These are phyloP conservation scores for Chaenodraco wilsoni DNA, from an alignment of 2,797 vertebrate species.

Conservation along the genomic window DNA sequence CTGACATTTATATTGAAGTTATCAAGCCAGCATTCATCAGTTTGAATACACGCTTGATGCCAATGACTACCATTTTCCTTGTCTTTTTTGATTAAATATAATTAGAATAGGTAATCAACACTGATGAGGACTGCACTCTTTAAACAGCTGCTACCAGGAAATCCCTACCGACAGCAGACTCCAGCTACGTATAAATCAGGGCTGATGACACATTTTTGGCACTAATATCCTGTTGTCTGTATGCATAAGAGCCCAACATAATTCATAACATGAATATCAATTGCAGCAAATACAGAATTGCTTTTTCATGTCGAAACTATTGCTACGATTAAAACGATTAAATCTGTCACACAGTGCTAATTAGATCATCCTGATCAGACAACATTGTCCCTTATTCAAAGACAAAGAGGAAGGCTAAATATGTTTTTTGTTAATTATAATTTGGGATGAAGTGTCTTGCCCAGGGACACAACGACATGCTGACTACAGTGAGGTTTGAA, in stretches of 20 bases:
- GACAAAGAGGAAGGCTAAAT: neutral
- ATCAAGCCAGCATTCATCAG: slow-evolving; percentile 4
- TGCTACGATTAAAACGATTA: no score
- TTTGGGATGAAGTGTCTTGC: no score
- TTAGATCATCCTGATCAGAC: slow-evolving; percentile 7
- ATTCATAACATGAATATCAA: slow-evolving; percentile 6
- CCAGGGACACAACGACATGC: no score
- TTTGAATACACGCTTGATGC: slow-evolving; percentile 16
- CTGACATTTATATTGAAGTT: slow-evolving; percentile 5
- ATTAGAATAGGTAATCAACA: slow-evolving; percentile 49
- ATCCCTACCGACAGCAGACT: slow-evolving; percentile 23
- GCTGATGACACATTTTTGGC: slow-evolving; percentile 25
- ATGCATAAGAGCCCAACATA: neutral
- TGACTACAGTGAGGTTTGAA: no score
- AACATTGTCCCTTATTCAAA: slow-evolving; percentile 4
- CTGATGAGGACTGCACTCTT: slow-evolving; percentile 37
- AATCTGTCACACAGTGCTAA: slow-evolving; percentile 6
- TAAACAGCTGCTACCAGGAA: slow-evolving; percentile 40
- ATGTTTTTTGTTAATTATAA: neutral
- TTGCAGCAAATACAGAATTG: neutral
- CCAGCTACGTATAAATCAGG: slow-evolving; percentile 19
- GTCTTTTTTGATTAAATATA: slow-evolving; percentile 24
- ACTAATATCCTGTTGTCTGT: neutral
- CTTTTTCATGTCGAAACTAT: neutral
- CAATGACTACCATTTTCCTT: slow-evolving; percentile 30